Conservation (phyloP, 1,140 invertebrate species). For the Asobara japonica region DNA sequence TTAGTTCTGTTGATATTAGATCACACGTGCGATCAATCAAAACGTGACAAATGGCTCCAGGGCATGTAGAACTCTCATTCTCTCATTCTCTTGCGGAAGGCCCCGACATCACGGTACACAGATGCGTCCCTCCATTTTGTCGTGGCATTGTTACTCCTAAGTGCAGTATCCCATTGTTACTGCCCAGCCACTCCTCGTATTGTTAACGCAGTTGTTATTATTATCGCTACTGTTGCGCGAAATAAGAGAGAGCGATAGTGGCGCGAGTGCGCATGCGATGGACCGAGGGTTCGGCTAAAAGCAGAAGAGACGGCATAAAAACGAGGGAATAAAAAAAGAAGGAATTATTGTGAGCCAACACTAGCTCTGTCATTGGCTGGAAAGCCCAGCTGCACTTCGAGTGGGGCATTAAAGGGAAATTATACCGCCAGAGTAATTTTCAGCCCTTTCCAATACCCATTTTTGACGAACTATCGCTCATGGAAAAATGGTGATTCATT, state of each 20-base stretch:
- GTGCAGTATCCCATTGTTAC: conserved; percentile 60
- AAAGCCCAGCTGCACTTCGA: conserved; percentile 50
- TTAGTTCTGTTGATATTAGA: neutral
- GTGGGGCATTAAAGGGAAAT: conserved; percentile 42
- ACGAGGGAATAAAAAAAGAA: conserved; percentile 18
- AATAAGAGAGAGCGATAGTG: conserved; percentile 18
- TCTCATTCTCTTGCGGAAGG: conserved; percentile 33
- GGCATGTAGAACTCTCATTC: neutral
- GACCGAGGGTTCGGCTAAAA: conserved; percentile 17
- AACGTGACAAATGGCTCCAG: conserved; percentile 1
- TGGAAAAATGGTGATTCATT: neutral
- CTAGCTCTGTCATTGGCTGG: conserved; percentile 29
- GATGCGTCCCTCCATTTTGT: conserved; percentile 64
- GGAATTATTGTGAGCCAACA: neutral
- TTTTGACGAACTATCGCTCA: too few species aligned
- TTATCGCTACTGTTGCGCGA: conserved; percentile 61
- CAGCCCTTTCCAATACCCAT: conserved; percentile 14
- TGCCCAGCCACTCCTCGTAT: conserved; percentile 54
- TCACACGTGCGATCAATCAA: conserved; percentile 17
- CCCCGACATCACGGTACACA: conserved; percentile 49
- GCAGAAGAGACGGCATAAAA: conserved; percentile 25
- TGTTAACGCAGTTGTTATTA: conserved; percentile 62
- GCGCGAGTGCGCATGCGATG: conserved; percentile 8
- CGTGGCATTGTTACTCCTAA: conserved; percentile 63
- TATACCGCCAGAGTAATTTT: conserved; percentile 39